Evolutionary conservation across 1,140 invertebrate genomes (phyloP), one percentile per base, ranked within the genome.

Genomic region (Zaprionus ghesquierei): DNA sequence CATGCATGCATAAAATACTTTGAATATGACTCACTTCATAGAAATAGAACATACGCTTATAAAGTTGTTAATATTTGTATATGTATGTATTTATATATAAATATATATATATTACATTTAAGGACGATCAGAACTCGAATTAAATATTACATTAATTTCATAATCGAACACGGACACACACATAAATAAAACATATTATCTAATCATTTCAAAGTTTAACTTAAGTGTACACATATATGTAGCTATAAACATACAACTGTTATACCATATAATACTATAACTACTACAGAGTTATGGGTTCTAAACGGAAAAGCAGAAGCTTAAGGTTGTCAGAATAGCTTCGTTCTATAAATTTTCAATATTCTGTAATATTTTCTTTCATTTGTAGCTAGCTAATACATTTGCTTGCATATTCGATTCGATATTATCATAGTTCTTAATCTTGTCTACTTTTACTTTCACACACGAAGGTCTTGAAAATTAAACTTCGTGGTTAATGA

Each of bases 221-320:
- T 74, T 74, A 77, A 49, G 41, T 62, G 29, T 74, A 66, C 65
- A 70, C 38, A 75, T 60, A 75, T 35, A 75, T 60, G 70, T 35
- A 51, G 46, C 29, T 58, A 44, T 44, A 66, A 44, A 72, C 35
- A 50, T 56, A 31, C 38, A 51, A 75, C 77, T 69, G 74, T 71
- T 85, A 85, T 75, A 68, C 59, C 53, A 60, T 81, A 87, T 89
- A 87, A 87, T 87, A 87, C 82, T 86, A 86, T 86, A 86, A 86
- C 81, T 87, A 87, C 72, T 56, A 63, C 75, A 87, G 69, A 85
- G 82, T 87, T 87, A 89, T 62, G 75, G 82, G 62, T 73, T 61
- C 65, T 69, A 70, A 74, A 50, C 53, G 49, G 69, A 74, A 84
- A 80, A 74, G 59, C 31, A 53, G 54, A 73, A 61, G 64, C 64